Base-by-base conservation (phyloP, 2,888 invertebrate genomes). In the Drosophila mercatorum region DNA sequence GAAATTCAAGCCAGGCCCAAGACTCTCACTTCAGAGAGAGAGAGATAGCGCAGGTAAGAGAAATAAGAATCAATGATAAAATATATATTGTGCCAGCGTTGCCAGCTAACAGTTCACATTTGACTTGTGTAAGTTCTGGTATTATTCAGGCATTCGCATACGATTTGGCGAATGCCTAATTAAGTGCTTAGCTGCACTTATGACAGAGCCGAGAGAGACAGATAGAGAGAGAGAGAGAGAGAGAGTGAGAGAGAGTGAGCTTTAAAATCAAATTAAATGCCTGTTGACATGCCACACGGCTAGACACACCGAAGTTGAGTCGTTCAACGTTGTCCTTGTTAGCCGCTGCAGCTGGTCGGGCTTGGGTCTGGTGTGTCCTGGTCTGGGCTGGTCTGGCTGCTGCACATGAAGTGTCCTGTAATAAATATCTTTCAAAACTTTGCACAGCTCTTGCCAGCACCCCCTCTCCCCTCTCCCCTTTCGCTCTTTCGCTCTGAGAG, bases 221-320 rank as follows among this genome's bases (percentile, higher is more conserved):
- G 2, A 5, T 2, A 7, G 28, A 44, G 63, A 51, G 55, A 10
- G 10, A 34, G 17, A 11, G 51, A 43, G 14, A 12, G 46, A 12
- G 26, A 14, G 43, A 31, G 14, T 6, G 22, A 36, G 12, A 22
- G 31, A 12, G 49, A 77, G 52, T 46, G 34, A 75, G 82, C 81
- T 78, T 86, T 83, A 75, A 83, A 83, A 88, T 83, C 87, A 88
- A 86, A 83, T 83, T 83, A 83, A 83, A 88, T 87, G 81, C 84
- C 75, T 83, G 84, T 88, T 85, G 88, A 82, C 88, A 88, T 82
- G 73, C 77, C 80, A 75, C 80, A 69, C 28, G 53, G 40, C 63
- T 60, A 56, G 66, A 65, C 66, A 68, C 49, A 36, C 34, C 12
- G 63, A 61, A 36, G 46, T n/a, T 26, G 7, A 67, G 58, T 38